Base-by-base conservation (phyloP, 1,140 invertebrate species). In the Zaprionus taronus region DNA sequence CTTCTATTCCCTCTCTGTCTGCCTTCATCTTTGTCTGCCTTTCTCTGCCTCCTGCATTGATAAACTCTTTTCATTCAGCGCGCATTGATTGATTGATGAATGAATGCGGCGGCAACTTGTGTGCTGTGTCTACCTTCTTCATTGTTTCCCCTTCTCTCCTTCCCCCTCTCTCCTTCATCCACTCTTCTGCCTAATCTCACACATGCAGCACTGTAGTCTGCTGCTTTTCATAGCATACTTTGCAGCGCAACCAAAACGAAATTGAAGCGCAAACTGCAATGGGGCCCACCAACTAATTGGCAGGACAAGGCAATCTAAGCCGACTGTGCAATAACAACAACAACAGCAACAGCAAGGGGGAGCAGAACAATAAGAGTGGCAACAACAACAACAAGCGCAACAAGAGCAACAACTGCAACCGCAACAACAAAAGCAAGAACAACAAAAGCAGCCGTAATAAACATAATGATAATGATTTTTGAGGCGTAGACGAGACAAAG, bases 61-160 rank as follows among this genome's bases (percentile, higher is more conserved):
- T 9, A 80, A 89, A 81, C 74, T 81, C 76, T 77, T 34, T 47
- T 47, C 41, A 83, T 78, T 83, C 69, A 71, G 41, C 15, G 72
- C 56, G 77, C 63, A 89, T 83, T 89, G 83, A 87, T 83, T 83
- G 84, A 81, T 77, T 74, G 71, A 69, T 77, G 65, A 77, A 79
- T 70, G 55, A 77, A 79, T 70, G 55, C 75, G 41, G n/a, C 2
- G 41, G n/a, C 41, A 47, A 11, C 41, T 47, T 47, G 7, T 47
- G n/a, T 7, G 41, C 2, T 15, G 15, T 7, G 3, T 47, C 2
- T 4, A 20, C n/a, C 41, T 34, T 9, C 31, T 34, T 9, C 31
- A 3, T 34, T 9, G 7, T 7, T 2, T 31, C 1, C 9, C 4
- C 31, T n/a, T n/a, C n/a, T n/a, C 31, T 11, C 3, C 31, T 34